Percentiles rank a stretch among this genome's conserved stretches.
phyloP scores from a whole-genome alignment of 2,113 vertebrate genomes.

The Phaetusa simplex region DNA sequence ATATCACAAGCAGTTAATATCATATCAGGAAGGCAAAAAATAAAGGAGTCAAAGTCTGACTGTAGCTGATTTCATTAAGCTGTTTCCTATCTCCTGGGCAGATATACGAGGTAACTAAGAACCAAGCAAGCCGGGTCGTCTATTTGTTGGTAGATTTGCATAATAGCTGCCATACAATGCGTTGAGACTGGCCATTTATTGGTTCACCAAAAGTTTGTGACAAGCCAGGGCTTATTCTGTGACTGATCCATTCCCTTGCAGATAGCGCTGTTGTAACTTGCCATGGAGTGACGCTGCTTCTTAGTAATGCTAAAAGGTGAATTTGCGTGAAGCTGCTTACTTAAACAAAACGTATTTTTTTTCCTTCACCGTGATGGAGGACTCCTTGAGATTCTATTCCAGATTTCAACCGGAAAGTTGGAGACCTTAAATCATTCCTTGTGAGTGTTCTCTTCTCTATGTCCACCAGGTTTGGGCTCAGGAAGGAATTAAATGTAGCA shows the following conservation, averaged over 20 bases:
- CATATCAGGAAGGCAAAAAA: background rate
- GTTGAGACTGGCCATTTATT: background rate
- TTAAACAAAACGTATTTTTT: background rate
- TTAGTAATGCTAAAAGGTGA: background rate
- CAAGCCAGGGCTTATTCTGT: conserved; percentile 23
- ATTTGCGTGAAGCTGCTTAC: background rate
- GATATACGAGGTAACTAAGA: background rate
- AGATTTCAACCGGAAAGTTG: background rate
- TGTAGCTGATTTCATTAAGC: background rate
- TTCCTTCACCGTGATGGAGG: background rate
- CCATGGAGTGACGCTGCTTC: background rate
- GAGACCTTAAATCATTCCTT: background rate
- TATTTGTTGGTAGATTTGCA: background rate
- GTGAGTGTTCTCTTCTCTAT: background rate
- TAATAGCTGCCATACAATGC: background rate
- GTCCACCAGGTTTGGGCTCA: background rate
- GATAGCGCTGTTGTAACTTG: background rate
- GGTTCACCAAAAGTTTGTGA: background rate
- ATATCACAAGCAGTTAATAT: background rate
- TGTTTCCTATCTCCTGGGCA: background rate
- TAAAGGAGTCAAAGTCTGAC: background rate
- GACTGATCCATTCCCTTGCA: background rate
- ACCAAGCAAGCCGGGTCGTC: background rate
- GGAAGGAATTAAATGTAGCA: background rate
- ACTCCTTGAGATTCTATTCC: background rate